phyloP scores from a whole-genome alignment of 2,888 invertebrate genomes.

The Drosophila dives region DNA sequence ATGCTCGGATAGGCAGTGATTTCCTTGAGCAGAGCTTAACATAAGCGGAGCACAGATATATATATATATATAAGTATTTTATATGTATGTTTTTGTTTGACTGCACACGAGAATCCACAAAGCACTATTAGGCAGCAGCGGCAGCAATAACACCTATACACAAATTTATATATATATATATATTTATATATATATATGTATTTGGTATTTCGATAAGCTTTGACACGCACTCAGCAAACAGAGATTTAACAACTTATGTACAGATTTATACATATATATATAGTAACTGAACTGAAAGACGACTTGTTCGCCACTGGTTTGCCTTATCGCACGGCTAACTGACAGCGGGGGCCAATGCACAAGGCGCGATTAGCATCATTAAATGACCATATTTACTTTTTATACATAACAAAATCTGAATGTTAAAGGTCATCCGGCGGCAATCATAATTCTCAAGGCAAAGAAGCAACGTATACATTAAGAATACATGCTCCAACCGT shows the following conservation, averaged over 20 bases:
- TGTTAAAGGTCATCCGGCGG: conserved; percentile 61
- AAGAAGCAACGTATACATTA: conserved; percentile 20
- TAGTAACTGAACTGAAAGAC: conserved; percentile 12
- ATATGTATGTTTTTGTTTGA: conserved; percentile 29
- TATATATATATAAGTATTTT: conserved; percentile 6
- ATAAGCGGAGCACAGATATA: conserved; percentile 44
- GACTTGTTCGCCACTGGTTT: conserved; percentile 68
- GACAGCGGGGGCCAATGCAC: conserved; percentile 60
- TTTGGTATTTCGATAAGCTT: conserved; percentile 38
- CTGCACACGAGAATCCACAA: conserved; percentile 50
- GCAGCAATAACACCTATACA: conserved; percentile 14
- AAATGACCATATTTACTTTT: conserved; percentile 15
- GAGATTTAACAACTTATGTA: not conserved
- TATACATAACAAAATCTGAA: conserved; percentile 19
- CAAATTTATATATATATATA: not conserved
- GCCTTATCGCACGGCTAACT: conserved; percentile 72
- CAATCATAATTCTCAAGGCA: conserved; percentile 47
- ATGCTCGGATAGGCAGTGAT: conserved; percentile 31
- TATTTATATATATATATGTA: not conserved
- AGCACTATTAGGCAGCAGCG: conserved; percentile 17
- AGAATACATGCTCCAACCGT: conserved; percentile 3
- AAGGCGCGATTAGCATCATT: conserved; percentile 59
- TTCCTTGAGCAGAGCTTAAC: conserved; percentile 68
- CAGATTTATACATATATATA: not conserved
- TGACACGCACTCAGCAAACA: conserved; percentile 32